Evolutionary conservation across 2,113 vertebrate genomes (phyloP).

Genomic region (Tragelaphus buxtoni): DNA sequence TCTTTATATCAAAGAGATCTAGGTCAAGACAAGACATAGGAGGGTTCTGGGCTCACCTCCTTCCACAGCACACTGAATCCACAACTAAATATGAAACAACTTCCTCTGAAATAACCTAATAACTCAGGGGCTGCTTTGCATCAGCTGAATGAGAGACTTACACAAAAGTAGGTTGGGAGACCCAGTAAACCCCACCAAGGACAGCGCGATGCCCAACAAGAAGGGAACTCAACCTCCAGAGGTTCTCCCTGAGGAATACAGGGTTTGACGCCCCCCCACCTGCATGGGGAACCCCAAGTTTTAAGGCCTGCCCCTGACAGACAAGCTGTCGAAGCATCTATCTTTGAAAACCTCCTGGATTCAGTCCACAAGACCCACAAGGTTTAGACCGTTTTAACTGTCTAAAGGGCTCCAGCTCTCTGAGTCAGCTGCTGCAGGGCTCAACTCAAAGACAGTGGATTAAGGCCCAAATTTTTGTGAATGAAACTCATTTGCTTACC

Average conservation of each 20-base stretch:
- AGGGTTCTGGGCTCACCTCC: background rate
- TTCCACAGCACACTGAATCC: background rate
- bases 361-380: background rate
- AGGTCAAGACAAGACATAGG: background rate
- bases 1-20: background rate
- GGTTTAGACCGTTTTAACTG: background rate
- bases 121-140: background rate
- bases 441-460: background rate
- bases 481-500: no score
- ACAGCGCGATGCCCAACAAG: rapidly evolving
- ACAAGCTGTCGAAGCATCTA: background rate
- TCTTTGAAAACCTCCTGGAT: background rate
- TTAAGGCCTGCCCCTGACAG: background rate
- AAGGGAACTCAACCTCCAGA: background rate
- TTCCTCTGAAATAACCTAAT: background rate
- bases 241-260: background rate
- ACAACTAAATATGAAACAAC: background rate
- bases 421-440: no score
- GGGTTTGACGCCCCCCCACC: background rate
- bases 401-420: no score
- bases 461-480: no score
- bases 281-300: background rate
- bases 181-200: background rate
- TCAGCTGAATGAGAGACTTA: background rate
- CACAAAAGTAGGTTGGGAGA: background rate